Evolutionary conservation across 2,888 invertebrate species (phyloP).

Genomic region (Stictocephala bisonia): DNA sequence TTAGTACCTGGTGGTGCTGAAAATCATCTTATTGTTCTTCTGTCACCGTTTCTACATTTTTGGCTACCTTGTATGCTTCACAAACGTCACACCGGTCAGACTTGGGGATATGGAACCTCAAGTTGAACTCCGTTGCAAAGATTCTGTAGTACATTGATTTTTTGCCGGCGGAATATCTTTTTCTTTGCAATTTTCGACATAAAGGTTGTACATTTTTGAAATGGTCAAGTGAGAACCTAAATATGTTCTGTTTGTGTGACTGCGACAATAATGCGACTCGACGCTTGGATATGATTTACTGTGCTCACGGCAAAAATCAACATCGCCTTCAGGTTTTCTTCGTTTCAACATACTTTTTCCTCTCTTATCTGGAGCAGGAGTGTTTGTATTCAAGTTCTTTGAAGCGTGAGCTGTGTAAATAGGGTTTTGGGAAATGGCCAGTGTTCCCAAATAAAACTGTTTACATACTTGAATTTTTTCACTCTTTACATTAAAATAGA

Average conservation of each 20-base stretch:
- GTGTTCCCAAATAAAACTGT: slow-evolving; percentile 26
- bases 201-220: slow-evolving; percentile 28
- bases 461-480: slow-evolving; percentile 32
- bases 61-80: slow-evolving; percentile 8
- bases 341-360: neutral
- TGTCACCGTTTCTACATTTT: neutral
- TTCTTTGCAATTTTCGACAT: neutral
- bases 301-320: neutral
- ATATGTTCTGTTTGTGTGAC: neutral
- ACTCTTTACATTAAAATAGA: too few species aligned
- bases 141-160: slow-evolving; percentile 25
- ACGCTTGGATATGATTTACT: slow-evolving; percentile 16
- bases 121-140: slow-evolving; percentile 29
- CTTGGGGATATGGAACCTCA: slow-evolving; percentile 22
- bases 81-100: slow-evolving; percentile 3
- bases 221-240: neutral
- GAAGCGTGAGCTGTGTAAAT: slow-evolving; percentile 19
- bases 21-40: neutral
- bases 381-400: slow-evolving; percentile 9
- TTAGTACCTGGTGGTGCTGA: too few species aligned
- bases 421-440: slow-evolving; percentile 33
- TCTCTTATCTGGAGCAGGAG: neutral
- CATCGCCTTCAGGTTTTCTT: neutral
- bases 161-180: neutral
- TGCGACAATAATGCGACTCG: slow-evolving; percentile 23